Evolutionary conservation across 2,888 invertebrate species (phyloP).

Genomic region (Ectropis crepuscularia): DNA sequence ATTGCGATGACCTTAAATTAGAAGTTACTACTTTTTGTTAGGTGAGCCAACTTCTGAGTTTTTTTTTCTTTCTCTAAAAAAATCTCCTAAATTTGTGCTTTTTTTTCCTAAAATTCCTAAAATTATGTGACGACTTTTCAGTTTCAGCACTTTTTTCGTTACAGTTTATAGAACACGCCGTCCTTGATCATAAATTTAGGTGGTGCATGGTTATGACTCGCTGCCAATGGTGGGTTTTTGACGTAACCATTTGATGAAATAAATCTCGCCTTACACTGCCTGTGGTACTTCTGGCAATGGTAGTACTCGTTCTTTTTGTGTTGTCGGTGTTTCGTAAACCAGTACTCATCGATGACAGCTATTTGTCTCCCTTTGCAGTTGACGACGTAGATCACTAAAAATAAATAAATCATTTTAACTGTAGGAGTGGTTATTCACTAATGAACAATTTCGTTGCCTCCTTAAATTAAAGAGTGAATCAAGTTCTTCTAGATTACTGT

Average conservation of each 20-base stretch:
- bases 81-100: too few relatives aligned
- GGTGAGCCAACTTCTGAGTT: too few relatives aligned
- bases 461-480: too few relatives aligned
- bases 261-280: background rate
- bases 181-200: conserved; percentile 1
- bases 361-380: background rate
- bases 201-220: background rate
- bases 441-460: too few relatives aligned
- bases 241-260: background rate
- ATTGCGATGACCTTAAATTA: too few relatives aligned
- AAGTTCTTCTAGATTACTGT: too few relatives aligned
- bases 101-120: too few relatives aligned
- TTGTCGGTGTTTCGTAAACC: background rate
- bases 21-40: too few relatives aligned
- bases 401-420: background rate
- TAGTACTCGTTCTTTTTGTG: conserved; percentile 1
- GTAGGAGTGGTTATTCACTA: too few relatives aligned
- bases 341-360: background rate
- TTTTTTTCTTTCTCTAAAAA: too few relatives aligned
- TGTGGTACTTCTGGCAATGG: background rate
- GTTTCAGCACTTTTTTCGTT: background rate
- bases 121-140: too few relatives aligned
- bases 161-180: background rate
- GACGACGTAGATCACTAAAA: conserved; percentile 3
- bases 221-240: background rate